phyloP scores from a whole-genome alignment of 64 coral and sea anemone genomes.

The Astreopora myriophthalma region DNA sequence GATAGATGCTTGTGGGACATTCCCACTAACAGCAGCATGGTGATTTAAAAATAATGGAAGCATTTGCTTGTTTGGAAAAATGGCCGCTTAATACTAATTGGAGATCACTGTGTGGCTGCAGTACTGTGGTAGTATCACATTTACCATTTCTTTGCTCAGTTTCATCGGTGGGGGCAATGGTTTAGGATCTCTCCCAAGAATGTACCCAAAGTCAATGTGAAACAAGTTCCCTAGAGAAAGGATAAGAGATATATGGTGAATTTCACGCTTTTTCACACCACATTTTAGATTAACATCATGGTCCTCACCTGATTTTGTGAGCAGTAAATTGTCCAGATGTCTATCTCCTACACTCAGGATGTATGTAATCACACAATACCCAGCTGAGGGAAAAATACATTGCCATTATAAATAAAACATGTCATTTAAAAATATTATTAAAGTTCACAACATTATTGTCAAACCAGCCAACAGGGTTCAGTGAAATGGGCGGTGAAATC shows the following conservation, averaged over 20 bases:
- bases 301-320: conserved; percentile 91
- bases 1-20: too few relatives aligned
- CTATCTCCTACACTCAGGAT: conserved; percentile 92
- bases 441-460: too few relatives aligned
- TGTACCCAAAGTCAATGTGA: conserved; percentile 96
- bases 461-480: too few relatives aligned
- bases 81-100: too few relatives aligned
- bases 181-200: conserved; percentile 97
- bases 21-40: too few relatives aligned
- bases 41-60: too few relatives aligned
- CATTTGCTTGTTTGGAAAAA: too few relatives aligned
- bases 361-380: conserved; percentile 97
- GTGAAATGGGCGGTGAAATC: too few relatives aligned
- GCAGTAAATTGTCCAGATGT: conserved; percentile 95
- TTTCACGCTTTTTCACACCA: background rate
- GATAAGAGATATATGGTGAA: background rate
- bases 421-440: too few relatives aligned
- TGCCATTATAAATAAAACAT: background rate
- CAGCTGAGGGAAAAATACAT: conserved; percentile 56
- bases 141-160: conserved; percentile 99
- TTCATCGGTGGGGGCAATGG: conserved; percentile 98
- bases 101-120: too few relatives aligned
- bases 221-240: conserved; percentile 71
- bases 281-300: background rate
- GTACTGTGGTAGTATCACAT: too few relatives aligned